Evolutionary conservation across 2,113 vertebrate genomes (phyloP).

Genomic region (Corythornis madagascariensis): DNA sequence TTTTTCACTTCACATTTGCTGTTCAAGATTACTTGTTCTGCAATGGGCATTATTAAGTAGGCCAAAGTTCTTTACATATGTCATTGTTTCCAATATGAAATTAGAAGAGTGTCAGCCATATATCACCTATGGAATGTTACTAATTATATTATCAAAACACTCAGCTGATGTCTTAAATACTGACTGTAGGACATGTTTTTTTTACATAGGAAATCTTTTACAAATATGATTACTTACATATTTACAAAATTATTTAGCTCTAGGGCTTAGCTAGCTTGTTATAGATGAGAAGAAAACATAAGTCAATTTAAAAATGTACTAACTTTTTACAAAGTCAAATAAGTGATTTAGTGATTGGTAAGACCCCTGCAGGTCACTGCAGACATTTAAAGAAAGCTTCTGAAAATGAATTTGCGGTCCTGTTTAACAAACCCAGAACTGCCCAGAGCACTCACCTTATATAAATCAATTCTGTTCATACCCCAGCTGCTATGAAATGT

Average conservation of each 20-base stretch:
- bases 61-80: background rate
- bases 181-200: background rate
- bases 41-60: background rate
- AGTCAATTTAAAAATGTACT: background rate
- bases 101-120: background rate
- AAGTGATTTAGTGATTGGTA: background rate
- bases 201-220: background rate
- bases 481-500: background rate
- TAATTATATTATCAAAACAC: background rate
- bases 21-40: background rate
- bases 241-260: background rate
- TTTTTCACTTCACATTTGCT: background rate
- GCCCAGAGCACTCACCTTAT: background rate
- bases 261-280: background rate
- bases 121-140: background rate
- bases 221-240: background rate
- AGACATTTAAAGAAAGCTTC: background rate
- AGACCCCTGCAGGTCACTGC: background rate
- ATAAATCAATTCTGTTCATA: background rate
- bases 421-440: background rate
- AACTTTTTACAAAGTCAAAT: conserved; percentile 23
- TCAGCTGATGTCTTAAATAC: background rate
- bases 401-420: background rate
- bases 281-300: background rate
- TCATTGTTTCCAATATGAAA: background rate